These are phyloP conservation scores for Geothlypis trichas DNA, from an alignment of 2,113 vertebrate species.

Conservation along the genomic window DNA sequence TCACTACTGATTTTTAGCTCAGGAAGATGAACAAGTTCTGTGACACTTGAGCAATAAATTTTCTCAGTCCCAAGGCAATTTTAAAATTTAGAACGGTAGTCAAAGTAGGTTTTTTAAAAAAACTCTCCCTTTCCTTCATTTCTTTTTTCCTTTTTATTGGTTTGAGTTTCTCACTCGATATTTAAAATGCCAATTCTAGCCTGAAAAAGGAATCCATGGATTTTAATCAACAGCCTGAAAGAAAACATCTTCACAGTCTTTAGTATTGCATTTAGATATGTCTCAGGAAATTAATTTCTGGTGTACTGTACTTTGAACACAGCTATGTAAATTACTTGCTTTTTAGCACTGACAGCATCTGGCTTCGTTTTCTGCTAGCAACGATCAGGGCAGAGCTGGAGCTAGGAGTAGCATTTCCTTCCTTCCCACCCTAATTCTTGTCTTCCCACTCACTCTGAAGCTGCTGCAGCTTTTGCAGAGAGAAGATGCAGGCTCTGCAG, in stretches of 20 bases:
- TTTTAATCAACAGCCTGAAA: background rate
- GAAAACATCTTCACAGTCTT: background rate
- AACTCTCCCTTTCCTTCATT: background rate
- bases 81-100: background rate
- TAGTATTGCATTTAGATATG: background rate
- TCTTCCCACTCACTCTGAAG: background rate
- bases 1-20: background rate
- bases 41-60: background rate
- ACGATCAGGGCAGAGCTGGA: background rate
- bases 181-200: background rate
- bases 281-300: background rate
- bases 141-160: background rate
- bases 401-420: background rate
- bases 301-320: background rate
- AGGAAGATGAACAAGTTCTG: background rate
- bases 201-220: background rate
- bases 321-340: background rate
- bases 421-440: background rate
- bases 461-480: background rate
- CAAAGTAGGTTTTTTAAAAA: background rate
- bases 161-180: background rate
- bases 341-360: background rate
- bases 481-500: background rate
- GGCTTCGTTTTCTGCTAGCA: background rate
- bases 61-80: background rate